phyloP scores from a whole-genome alignment of 2,888 invertebrate genomes.

The Nipponacmea schrenckii region DNA sequence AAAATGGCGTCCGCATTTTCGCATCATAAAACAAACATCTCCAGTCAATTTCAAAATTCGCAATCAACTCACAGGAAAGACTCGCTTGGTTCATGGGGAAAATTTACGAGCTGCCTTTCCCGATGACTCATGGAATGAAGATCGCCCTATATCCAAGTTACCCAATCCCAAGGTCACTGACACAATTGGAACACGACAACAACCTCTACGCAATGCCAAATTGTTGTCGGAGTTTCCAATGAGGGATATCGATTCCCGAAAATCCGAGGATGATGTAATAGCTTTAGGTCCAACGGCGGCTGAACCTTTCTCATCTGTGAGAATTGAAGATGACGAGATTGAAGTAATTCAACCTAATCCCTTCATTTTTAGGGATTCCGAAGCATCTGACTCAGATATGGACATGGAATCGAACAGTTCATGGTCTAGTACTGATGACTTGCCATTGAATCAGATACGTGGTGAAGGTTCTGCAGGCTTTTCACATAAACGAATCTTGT shows the following conservation, averaged over 20 bases:
- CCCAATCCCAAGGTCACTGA: neutral
- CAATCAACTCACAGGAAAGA: constrained; percentile 11
- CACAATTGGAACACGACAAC: neutral
- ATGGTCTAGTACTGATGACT: too few species aligned
- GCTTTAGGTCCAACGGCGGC: neutral
- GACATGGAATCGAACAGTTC: too few species aligned
- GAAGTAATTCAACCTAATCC: too few species aligned
- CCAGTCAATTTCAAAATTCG: constrained; percentile 12
- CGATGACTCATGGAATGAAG: constrained; percentile 8
- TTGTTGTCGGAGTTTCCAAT: neutral
- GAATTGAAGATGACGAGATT: too few species aligned
- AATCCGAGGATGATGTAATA: neutral
- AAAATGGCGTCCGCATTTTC: constrained; percentile 1
- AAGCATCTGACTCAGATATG: too few species aligned
- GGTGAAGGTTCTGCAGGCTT: too few species aligned
- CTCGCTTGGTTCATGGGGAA: constrained; percentile 7
- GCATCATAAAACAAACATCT: constrained; percentile 1
- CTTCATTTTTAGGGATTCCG: too few species aligned
- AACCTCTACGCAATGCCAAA: neutral
- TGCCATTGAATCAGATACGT: too few species aligned
- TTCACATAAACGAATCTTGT: too few species aligned
- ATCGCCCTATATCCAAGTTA: neutral
- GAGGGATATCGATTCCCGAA: neutral
- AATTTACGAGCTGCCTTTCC: constrained; percentile 6
- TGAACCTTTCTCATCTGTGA: too few species aligned